Base-by-base conservation (phyloP, 2,113 vertebrate species). In the Thamnaconus septentrionalis region DNA sequence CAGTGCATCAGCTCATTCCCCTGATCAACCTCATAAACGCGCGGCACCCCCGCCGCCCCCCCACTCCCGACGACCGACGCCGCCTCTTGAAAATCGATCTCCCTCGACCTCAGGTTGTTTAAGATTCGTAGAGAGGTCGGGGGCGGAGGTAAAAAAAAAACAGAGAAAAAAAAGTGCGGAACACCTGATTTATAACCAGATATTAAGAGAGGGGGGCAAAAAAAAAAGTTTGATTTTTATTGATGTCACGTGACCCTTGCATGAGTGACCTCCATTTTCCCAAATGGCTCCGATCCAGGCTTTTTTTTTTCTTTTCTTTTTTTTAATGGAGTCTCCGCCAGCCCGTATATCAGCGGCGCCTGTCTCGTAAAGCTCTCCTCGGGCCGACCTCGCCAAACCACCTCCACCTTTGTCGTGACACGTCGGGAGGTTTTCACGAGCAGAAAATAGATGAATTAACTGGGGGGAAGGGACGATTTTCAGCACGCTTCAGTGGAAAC, bases 171-270 rank as follows among this genome's bases (percentile, higher is more conserved):
- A 73, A 59, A 50, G 31, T 4, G 50, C 18, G 48, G 64, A 66
- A 53, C 51, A 54, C 46, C 66, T 89, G 88, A 92, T 92, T 84
- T 91, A 92, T 40, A 69, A 79, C 62, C 76, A 84, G 88, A 90
- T 89, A 92, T 91, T 90, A 90, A 89, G 76, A 78, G 18, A 31
- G 18, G 18, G 18, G 18, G 18, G 18, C 1, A 1, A 31, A 31
- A 89, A 78, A 89, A 50, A 92, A 93, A 91, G 88, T 90, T 91
- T 89, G 82, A 90, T 91, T 93, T 31, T 93, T 92, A 92, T 91
- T 75, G 90, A 81, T 85, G 89, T 91, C 89, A 89, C 72, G 59
- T 91, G 90, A 91, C 90, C 90, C 87, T 73, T 86, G 89, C 84
- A 82, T 86, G 88, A 87, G 83, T 90, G 91, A 91, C 92, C 91